A percentile compares a stretch with the other conserved stretches of the same genome.
These are phyloP conservation scores for Tetraneura akinire DNA, from an alignment of 1,140 invertebrate species.

Conservation along the genomic window DNA sequence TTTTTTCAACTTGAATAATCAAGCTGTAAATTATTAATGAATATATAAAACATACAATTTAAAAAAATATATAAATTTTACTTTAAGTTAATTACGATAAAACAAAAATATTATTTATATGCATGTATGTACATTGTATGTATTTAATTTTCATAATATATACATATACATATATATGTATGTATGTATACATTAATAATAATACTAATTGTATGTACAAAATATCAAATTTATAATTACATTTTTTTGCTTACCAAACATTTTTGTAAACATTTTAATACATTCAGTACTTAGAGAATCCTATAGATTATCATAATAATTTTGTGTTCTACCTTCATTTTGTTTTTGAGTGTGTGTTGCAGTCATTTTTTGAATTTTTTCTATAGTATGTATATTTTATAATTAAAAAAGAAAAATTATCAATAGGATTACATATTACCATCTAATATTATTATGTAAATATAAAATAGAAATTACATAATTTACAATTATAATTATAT, in stretches of 20 bases:
- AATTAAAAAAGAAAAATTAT: slow-evolving; percentile 49
- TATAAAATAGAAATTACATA: slow-evolving; percentile 49
- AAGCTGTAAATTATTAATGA: slow-evolving; percentile 44
- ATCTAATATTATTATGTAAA: slow-evolving; percentile 48
- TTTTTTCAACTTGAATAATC: slow-evolving; percentile 14
- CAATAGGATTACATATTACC: slow-evolving; percentile 49
- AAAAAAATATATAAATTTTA: slow-evolving; percentile 33
- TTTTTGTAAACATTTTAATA: slow-evolving; percentile 51
- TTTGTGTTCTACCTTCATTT: slow-evolving; percentile 44
- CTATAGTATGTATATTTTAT: slow-evolving; percentile 48
- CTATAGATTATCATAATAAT: slow-evolving; percentile 41
- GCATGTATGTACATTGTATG: slow-evolving; percentile 9
- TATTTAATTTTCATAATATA: too few relatives aligned
- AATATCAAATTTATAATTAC: slow-evolving; percentile 44
- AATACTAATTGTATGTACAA: slow-evolving; percentile 47
- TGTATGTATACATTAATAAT: slow-evolving; percentile 35
- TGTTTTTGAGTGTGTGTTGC: slow-evolving; percentile 48
- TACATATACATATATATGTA: slow-evolving; percentile 21
- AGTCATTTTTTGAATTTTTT: slow-evolving; percentile 46
- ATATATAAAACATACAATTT: slow-evolving; percentile 39
- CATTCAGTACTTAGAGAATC: slow-evolving; percentile 46
- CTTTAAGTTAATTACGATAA: slow-evolving; percentile 29
- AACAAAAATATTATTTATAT: slow-evolving; percentile 38
- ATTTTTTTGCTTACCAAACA: slow-evolving; percentile 48
- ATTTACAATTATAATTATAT: slow-evolving; percentile 47